Percentiles rank a stretch among this genome's conserved stretches.
phyloP scores from a whole-genome alignment of 2,113 vertebrate genomes.

The Pseudorectes ferrugineus region DNA sequence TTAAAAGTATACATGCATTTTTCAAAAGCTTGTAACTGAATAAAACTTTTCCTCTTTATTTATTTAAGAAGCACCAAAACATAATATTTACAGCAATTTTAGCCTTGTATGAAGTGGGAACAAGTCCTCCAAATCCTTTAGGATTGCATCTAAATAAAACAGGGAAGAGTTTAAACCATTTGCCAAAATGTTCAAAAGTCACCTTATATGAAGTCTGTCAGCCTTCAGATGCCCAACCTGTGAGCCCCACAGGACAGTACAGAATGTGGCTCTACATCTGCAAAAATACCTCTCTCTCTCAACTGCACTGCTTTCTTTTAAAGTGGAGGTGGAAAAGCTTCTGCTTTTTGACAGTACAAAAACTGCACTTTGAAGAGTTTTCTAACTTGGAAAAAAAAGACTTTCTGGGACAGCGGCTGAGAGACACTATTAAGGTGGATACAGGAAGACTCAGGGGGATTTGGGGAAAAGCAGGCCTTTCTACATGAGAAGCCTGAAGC shows the following conservation, averaged over 20 bases:
- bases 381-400: background rate
- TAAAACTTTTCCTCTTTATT: background rate
- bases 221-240: background rate
- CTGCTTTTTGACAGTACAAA: conserved; percentile 20
- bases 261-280: background rate
- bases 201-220: background rate
- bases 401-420: background rate
- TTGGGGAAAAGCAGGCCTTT: background rate
- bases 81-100: background rate
- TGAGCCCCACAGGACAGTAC: background rate
- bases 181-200: background rate
- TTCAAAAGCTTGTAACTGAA: background rate
- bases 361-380: background rate
- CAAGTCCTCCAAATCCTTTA: background rate
- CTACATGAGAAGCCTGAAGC: background rate
- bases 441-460: background rate
- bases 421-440: background rate
- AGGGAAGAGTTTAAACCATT: background rate
- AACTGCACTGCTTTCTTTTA: background rate
- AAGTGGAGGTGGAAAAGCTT: background rate
- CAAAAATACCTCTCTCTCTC: background rate
- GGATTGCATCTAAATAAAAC: background rate
- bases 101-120: background rate
- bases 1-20: background rate
- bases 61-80: background rate